A percentile compares a stretch with the other conserved stretches of the same genome.
Evolutionary conservation across 2,797 vertebrate species (phyloP).

Genomic region (Falco concolor): DNA sequence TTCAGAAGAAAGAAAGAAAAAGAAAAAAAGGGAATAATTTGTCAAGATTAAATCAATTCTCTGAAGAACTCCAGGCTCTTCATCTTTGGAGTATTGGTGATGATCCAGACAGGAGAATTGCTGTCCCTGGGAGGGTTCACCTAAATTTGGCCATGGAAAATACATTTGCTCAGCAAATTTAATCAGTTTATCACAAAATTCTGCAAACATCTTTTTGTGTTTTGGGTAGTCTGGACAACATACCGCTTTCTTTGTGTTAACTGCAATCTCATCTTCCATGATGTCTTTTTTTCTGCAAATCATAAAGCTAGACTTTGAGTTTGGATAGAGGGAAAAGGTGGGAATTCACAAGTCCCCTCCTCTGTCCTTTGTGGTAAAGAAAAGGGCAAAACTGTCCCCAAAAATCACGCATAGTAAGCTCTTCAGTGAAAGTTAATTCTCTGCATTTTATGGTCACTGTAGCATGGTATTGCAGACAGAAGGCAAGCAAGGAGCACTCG

Average conservation of each 20-base stretch:
- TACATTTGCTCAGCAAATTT: slow-evolving; percentile 35
- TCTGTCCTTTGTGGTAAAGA: background rate
- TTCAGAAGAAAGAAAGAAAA: background rate
- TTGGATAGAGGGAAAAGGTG: background rate
- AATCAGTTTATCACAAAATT: slow-evolving; percentile 18
- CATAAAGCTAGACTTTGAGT: background rate
- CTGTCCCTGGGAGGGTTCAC: slow-evolving; percentile 31
- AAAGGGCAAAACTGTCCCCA: background rate
- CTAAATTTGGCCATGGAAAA: slow-evolving; percentile 28
- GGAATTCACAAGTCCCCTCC: background rate
- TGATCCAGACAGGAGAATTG: slow-evolving; percentile 30
- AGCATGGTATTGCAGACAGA: background rate
- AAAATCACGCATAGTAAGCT: accelerated
- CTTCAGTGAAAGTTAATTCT: background rate
- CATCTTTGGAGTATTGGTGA: background rate
- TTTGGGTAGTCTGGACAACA: slow-evolving; percentile 28
- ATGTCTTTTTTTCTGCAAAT: background rate
- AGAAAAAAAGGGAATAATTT: background rate
- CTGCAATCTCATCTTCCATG: background rate
- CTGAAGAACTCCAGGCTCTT: slow-evolving; percentile 51
- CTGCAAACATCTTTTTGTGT: background rate
- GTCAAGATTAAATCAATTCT: slow-evolving; percentile 36
- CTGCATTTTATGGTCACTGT: background rate
- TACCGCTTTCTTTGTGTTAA: background rate
- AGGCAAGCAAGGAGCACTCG: background rate